Percentiles rank a stretch among this genome's conserved stretches.
Evolutionary conservation across 2,797 vertebrate species (phyloP).

Genomic region (Centropyge bicolor): DNA sequence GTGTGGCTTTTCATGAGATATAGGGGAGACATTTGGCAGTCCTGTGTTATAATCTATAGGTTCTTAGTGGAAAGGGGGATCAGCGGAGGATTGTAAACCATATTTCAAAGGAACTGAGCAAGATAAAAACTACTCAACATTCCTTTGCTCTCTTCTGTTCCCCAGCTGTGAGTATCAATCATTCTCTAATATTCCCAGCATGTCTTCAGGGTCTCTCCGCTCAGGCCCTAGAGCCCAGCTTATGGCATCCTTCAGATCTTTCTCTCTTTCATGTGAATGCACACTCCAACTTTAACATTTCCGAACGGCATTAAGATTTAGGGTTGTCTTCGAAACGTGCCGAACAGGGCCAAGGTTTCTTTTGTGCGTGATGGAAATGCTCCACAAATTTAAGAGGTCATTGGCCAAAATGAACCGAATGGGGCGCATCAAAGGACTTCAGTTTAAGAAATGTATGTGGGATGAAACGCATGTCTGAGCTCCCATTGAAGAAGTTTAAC

Average conservation of each 20-base stretch:
- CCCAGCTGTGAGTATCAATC: conserved; percentile 78
- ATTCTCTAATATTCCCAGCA: conserved; percentile 80
- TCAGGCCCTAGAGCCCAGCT: conserved; percentile 75
- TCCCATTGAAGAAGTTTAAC: conserved; percentile 5
- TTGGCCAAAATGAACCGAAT: conserved; percentile 38
- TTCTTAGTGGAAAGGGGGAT: conserved; percentile 64
- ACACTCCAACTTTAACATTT: conserved; percentile 70
- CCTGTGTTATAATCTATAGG: conserved; percentile 69
- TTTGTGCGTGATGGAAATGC: conserved; percentile 54
- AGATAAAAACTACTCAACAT: conserved; percentile 71
- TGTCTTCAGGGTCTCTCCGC: conserved; percentile 75
- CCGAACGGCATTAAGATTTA: conserved; percentile 69
- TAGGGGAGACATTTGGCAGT: conserved; percentile 55
- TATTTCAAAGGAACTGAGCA: conserved; percentile 71
- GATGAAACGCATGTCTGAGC: conserved; percentile 23
- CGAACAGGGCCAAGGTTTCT: conserved; percentile 25
- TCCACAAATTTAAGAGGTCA: conserved; percentile 47
- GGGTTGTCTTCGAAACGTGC: conserved; percentile 43
- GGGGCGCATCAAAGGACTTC: background rate
- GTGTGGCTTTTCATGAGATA: conserved; percentile 62
- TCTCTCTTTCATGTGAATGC: conserved; percentile 77
- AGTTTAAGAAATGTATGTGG: conserved; percentile 11
- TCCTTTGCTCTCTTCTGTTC: conserved; percentile 66
- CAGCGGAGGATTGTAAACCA: conserved; percentile 68
- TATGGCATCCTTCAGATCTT: conserved; percentile 80